phyloP scores from a whole-genome alignment of 2,797 vertebrate genomes.

The Coracias cyanogaster region DNA sequence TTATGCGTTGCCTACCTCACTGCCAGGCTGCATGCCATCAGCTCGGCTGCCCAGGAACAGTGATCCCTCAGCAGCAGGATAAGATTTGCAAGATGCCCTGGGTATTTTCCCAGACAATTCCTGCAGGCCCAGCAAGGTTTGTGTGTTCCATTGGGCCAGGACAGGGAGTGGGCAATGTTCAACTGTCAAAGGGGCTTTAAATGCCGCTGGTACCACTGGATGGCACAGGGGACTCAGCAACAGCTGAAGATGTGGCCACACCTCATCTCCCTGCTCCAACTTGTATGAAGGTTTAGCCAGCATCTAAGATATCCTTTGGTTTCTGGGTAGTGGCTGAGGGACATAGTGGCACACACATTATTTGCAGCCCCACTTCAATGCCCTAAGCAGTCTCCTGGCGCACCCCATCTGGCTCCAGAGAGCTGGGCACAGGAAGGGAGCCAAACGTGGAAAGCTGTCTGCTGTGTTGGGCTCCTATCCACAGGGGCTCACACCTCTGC shows the following conservation, averaged over 20 bases:
- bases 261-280: slow-evolving; percentile 15
- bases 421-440: background rate
- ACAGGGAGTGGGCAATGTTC: background rate
- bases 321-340: background rate
- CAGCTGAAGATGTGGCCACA: slow-evolving; percentile 56
- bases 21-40: background rate
- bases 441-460: background rate
- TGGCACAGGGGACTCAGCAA: background rate
- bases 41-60: background rate
- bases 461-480: background rate
- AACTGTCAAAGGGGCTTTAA: background rate
- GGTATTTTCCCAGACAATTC: background rate
- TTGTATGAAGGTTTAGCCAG: background rate
- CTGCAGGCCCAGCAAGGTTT: background rate
- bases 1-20: background rate
- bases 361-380: background rate
- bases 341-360: accelerated
- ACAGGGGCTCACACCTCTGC: background rate
- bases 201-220: background rate
- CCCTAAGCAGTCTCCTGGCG: background rate
- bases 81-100: background rate
- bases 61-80: background rate
- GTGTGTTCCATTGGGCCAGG: background rate
- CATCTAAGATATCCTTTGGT: background rate
- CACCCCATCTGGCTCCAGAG: background rate